phyloP scores from a whole-genome alignment of 2,113 vertebrate species.

The Bothrops jararaca region DNA sequence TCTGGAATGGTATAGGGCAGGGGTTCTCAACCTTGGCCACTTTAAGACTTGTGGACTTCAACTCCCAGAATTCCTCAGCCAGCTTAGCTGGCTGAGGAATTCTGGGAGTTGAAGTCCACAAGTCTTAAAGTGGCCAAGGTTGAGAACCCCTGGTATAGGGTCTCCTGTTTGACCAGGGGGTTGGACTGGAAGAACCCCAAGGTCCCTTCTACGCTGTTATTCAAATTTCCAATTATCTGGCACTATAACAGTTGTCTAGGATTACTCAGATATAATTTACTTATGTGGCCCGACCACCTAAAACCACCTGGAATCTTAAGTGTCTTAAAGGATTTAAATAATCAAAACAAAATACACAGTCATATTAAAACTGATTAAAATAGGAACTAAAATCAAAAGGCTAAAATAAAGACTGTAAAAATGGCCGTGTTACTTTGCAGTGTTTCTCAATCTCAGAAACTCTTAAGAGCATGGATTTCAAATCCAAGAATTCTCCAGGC shows the following conservation, averaged over 20 bases:
- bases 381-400: background rate
- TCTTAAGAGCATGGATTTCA: background rate
- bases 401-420: background rate
- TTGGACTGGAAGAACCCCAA: background rate
- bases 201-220: background rate
- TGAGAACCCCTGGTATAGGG: background rate
- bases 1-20: background rate
- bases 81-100: no score
- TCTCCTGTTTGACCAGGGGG: background rate
- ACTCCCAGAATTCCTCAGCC: no score
- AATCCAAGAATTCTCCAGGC: background rate
- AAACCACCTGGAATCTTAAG: background rate
- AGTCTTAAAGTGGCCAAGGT: no score
- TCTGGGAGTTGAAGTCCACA: no score
- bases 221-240: background rate
- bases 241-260: background rate
- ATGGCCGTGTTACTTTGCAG: background rate
- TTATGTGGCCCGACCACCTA: background rate
- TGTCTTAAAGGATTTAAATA: background rate
- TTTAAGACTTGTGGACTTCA: no score
- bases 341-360: background rate
- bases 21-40: no score
- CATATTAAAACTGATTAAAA: background rate
- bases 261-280: background rate
- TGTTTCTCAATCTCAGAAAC: background rate